Conservation (phyloP, 1,140 invertebrate species). For the Eciton burchellii region DNA sequence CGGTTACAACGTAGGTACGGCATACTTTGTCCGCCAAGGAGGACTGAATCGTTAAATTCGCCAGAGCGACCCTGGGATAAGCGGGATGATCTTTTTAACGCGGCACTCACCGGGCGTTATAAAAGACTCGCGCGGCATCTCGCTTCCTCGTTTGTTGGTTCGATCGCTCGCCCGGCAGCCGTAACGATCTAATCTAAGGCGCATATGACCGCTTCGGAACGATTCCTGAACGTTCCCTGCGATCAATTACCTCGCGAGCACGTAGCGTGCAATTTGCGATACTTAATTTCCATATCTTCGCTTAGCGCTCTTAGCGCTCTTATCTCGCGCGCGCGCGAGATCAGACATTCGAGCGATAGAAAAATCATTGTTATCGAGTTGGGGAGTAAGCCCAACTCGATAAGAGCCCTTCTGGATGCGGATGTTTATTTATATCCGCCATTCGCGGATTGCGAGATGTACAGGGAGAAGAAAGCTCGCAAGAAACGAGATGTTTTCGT, state of each 20-base stretch:
- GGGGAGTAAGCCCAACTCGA: no score
- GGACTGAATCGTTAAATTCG: constrained; percentile 68
- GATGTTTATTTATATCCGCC: no score
- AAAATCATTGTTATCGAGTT: no score
- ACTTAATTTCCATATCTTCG: background rate
- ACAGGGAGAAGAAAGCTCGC: no score
- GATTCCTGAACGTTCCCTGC: constrained; percentile 59
- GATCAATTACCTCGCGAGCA: constrained; percentile 35
- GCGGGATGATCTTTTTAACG: constrained; percentile 60
- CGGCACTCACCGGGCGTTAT: constrained; percentile 65
- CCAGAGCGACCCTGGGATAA: constrained; percentile 33
- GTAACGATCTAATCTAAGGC: constrained; percentile 57
- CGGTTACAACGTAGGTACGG: constrained; percentile 60
- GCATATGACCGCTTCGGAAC: constrained; percentile 53
- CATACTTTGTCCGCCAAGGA: constrained; percentile 56
- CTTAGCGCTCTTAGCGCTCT: no score
- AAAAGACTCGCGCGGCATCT: constrained; percentile 45
- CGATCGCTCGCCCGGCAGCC: constrained; percentile 61
- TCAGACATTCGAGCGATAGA: no score
- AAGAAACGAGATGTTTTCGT: no score
- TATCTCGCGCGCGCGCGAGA: background rate
- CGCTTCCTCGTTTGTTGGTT: constrained; percentile 69
- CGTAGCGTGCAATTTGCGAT: background rate
- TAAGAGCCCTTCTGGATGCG: no score
- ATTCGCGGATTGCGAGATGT: no score